Conservation (phyloP, 1,140 invertebrate genomes). For the Chironomus striatipennis region DNA sequence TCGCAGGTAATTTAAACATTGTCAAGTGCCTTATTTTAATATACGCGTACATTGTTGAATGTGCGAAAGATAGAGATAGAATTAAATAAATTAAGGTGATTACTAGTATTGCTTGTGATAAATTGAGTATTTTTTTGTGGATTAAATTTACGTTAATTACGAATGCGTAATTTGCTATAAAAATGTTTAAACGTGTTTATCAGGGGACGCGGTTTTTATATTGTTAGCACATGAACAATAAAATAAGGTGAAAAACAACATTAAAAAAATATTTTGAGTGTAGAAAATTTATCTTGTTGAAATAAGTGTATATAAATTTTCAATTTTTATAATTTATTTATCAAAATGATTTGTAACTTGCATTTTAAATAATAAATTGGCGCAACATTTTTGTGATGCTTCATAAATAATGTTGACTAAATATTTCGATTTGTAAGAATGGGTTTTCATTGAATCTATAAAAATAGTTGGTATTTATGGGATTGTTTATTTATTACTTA, state of each 20-base stretch:
- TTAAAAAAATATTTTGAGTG: neutral
- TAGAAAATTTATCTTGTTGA: too few species aligned
- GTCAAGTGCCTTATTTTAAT: neutral
- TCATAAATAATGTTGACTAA: too few species aligned
- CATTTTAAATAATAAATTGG: too few species aligned
- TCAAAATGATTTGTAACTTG: too few species aligned
- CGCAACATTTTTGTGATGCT: too few species aligned
- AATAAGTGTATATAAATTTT: too few species aligned
- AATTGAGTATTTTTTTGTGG: neutral
- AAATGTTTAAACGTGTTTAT: neutral
- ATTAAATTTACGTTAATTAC: constrained; percentile 6
- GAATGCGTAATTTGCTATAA: neutral
- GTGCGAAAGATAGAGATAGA: neutral
- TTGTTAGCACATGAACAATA: neutral
- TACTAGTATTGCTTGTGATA: neutral
- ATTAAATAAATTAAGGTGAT: constrained; percentile 14
- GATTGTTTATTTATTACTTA: too few species aligned
- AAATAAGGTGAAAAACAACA: neutral
- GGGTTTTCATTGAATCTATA: too few species aligned
- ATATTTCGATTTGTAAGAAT: too few species aligned
- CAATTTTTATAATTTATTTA: too few species aligned
- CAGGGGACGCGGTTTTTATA: neutral
- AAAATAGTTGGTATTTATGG: too few species aligned
- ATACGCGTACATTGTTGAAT: neutral
- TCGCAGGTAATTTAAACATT: constrained; percentile 19